Conservation (phyloP, 1,140 invertebrate genomes). For the Hydropsyche tenuis region DNA sequence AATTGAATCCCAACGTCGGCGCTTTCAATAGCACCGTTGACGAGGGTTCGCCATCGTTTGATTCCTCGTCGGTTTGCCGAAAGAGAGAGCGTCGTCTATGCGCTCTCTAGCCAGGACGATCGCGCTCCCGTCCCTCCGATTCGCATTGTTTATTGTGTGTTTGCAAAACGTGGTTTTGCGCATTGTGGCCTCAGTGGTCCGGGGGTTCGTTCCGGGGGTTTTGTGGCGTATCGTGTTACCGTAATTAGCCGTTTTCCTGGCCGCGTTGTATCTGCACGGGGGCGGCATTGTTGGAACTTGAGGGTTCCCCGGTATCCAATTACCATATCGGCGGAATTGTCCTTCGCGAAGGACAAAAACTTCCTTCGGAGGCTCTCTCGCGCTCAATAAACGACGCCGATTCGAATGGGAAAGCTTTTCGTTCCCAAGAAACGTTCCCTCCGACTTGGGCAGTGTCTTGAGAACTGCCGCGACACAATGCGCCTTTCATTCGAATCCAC, state of each 20-base stretch:
- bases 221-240: slow-evolving; percentile 21
- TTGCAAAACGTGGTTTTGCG: slow-evolving; percentile 7
- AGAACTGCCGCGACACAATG: no score
- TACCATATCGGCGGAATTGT: slow-evolving; percentile 34
- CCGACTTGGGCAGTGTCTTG: no score
- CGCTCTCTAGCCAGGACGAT: background rate
- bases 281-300: slow-evolving; percentile 15
- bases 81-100: no score
- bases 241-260: slow-evolving; percentile 36
- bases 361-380: background rate
- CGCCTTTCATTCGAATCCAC: no score
- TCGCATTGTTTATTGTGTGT: slow-evolving; percentile 20
- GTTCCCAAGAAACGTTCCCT: slow-evolving; percentile 10
- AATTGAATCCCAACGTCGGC: no score
- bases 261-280: background rate
- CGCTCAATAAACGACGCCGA: background rate
- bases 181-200: background rate
- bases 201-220: background rate
- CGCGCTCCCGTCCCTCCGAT: slow-evolving; percentile 2
- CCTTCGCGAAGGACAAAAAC: slow-evolving; percentile 1
- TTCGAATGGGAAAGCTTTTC: background rate
- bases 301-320: slow-evolving; percentile 34
- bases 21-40: no score
- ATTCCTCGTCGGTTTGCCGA: no score
- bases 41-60: no score